Evolutionary conservation across 2,888 invertebrate species (phyloP).

Genomic region (Drosophila melanosoma): DNA sequence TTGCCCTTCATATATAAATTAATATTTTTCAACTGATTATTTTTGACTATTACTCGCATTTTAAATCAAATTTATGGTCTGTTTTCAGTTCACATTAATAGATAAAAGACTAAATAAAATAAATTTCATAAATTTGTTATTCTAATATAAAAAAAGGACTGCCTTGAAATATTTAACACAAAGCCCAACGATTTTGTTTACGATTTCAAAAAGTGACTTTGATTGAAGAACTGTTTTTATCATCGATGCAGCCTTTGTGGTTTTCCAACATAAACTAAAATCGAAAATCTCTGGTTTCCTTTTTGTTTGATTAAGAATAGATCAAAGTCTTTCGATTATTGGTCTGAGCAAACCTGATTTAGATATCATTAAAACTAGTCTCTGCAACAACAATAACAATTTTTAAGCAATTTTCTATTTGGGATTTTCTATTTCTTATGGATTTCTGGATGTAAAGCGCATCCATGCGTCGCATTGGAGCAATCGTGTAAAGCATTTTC

Average conservation of each 20-base stretch:
- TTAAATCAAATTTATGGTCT: not conserved
- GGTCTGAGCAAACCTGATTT: not conserved
- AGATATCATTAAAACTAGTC: not conserved
- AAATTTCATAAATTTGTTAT: not conserved
- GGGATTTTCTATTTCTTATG: too few species aligned
- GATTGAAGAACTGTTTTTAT: not conserved
- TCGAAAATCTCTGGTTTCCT: too few species aligned
- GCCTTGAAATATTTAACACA: not conserved
- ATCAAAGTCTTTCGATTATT: too few species aligned
- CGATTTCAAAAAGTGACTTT: not conserved
- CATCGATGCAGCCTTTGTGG: not conserved
- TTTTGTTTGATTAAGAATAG: too few species aligned
- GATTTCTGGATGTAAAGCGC: conserved; percentile 2
- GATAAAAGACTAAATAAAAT: too few species aligned
- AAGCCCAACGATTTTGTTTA: not conserved
- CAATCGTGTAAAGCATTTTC: not conserved
- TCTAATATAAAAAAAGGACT: not conserved
- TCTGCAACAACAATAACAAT: too few species aligned
- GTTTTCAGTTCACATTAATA: too few species aligned
- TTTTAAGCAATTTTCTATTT: too few species aligned
- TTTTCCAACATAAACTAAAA: too few species aligned
- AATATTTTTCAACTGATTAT: not conserved
- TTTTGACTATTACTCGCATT: not conserved
- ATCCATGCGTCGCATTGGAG: conserved; percentile 11
- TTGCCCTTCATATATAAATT: not conserved